Evolutionary conservation across 2,888 invertebrate species (phyloP), one percentile per base, ranked within the genome.

Genomic region (Sarcophaga subvicina): DNA sequence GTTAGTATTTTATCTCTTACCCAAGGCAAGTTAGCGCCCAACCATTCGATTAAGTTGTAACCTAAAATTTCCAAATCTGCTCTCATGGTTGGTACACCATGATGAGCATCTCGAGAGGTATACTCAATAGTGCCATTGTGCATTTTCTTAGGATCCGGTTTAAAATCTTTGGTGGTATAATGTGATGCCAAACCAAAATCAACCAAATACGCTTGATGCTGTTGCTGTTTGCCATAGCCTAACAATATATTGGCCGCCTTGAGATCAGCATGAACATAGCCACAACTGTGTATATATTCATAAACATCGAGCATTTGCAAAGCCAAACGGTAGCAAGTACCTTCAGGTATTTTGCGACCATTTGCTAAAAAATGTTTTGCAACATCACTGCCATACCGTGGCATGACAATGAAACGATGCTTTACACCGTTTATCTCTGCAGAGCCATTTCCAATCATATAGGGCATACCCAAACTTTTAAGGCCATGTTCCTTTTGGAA

Each of bases 81-180:
- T 67, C 99, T 95, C 95, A 97, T 96, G 17, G 98, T 98, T 54
- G 97, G 94, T 70, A 96, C 96, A 93, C 99, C 99, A 89, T 96
- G 95, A 94, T 99, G 99, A 4, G 99, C 99, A 94, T 99, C 99
- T 85, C 98, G 94, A 89, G 99, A 99, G 0, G 98, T 98, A 92
- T 98, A 99, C 91, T 99, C 98, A 86, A 99, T 97, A 0, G 99
- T 99, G 0, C 99, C 99, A 93, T 99, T 97, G 92, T 99, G 99
- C 87, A 98, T 98, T 92, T 96, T 97, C 90, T 97, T 97, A 0
- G 97, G 97, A 93, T 99, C 98, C 0, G 97, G 96, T 92, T 97
- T 97, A 92, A 97, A 98, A 82, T 96, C 96, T 90, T 96, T 97
- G 0, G 96, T 96, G 3, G 95, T 95, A 89, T 95, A 96, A 89